Evolutionary conservation across 2,888 invertebrate species (phyloP).

Genomic region (Heliconius charithonia): DNA sequence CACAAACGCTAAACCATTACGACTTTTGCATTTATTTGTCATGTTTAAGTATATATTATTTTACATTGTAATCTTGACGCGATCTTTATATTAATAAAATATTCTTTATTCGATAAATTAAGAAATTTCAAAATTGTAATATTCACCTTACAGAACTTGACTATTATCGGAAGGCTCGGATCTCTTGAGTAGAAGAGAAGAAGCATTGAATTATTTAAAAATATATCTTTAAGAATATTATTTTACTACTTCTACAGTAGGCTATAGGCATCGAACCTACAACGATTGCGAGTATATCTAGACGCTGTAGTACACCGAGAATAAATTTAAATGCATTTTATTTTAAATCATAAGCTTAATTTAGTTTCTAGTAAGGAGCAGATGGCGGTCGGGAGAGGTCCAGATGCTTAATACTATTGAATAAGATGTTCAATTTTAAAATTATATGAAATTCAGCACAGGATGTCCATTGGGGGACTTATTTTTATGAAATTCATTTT

Average conservation of each 20-base stretch:
- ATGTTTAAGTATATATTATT: background rate
- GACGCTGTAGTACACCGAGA: background rate
- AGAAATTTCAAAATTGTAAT: no score
- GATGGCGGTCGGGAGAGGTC: conserved; percentile 18
- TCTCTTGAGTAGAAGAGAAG: no score
- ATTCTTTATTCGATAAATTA: no score
- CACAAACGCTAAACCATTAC: background rate
- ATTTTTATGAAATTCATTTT: background rate
- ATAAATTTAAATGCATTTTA: background rate
- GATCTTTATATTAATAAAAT: no score
- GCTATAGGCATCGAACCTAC: background rate
- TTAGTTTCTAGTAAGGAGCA: conserved; percentile 6
- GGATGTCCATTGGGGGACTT: background rate
- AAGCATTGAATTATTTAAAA: no score
- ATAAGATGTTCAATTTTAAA: conserved; percentile 17
- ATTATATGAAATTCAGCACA: conserved; percentile 1
- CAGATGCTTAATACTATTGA: conserved; percentile 24
- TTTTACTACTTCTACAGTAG: no score
- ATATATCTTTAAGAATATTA: no score
- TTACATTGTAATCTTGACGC: background rate
- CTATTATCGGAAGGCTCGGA: no score
- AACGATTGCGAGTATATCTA: background rate
- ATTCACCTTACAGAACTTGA: no score
- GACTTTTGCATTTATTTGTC: background rate
- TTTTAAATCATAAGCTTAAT: conserved; percentile 15